phyloP scores from a whole-genome alignment of 2,797 vertebrate species.

The Potorous gilbertii region DNA sequence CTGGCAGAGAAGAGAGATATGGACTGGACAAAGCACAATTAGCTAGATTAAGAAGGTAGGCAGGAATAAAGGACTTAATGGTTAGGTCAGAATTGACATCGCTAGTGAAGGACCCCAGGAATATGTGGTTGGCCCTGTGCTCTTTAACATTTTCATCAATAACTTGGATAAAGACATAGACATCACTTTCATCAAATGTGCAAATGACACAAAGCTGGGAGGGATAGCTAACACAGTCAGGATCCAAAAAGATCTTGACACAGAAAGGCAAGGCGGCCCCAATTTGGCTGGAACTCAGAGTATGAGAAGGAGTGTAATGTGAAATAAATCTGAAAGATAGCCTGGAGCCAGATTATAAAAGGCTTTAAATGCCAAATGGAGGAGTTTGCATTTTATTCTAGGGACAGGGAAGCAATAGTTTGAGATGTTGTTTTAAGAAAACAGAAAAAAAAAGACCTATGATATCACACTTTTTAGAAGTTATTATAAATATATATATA shows the following conservation, averaged over 20 bases:
- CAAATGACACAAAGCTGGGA: background rate
- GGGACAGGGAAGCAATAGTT: background rate
- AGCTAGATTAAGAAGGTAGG: background rate
- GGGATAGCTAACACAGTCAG: background rate
- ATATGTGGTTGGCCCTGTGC: background rate
- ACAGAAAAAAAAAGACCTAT: background rate
- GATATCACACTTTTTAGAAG: background rate
- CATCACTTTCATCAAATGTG: background rate
- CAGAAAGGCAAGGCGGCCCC: background rate
- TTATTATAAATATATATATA: background rate
- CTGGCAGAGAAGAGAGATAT: background rate
- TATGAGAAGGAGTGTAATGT: background rate
- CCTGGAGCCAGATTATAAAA: background rate
- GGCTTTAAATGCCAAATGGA: background rate
- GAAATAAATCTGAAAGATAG: slow-evolving; percentile 5
- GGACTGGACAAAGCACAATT: background rate
- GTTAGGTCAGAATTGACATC: background rate
- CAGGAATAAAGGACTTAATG: background rate
- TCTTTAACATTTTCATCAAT: background rate
- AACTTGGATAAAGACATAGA: background rate
- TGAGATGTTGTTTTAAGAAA: background rate
- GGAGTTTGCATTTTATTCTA: background rate
- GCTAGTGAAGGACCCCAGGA: background rate
- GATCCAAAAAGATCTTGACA: background rate
- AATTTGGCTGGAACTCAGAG: background rate